Conservation (phyloP, 2,797 vertebrate species). For the Masticophis lateralis region DNA sequence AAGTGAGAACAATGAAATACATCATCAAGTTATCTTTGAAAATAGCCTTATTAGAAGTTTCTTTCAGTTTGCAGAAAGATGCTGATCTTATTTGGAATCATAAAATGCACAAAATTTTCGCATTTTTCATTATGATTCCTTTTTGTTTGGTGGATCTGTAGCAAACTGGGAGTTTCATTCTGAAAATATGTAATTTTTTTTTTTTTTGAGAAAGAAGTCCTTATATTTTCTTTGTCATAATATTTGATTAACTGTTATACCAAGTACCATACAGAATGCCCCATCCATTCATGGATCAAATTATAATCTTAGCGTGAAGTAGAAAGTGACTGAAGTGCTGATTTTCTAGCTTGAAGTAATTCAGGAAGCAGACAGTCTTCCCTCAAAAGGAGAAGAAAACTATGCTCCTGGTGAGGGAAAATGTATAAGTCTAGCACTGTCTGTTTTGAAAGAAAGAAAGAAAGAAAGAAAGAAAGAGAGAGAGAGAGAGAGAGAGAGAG, state of each 20-base stretch:
- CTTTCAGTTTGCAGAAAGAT: conserved; percentile 57
- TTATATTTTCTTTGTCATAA: conserved; percentile 3
- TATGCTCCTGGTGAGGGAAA: not conserved
- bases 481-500: no score
- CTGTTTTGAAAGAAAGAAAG: not conserved
- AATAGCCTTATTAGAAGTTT: conserved; percentile 55
- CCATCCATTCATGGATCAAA: not conserved
- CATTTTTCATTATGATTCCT: conserved; percentile 25
- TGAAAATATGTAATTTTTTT: not conserved
- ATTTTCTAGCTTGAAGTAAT: not conserved
- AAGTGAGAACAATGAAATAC: conserved; percentile 41
- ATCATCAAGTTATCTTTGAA: conserved; percentile 49
- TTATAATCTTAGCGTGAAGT: not conserved
- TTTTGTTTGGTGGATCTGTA: not conserved
- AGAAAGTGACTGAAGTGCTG: not conserved
- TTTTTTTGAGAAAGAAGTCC: not conserved
- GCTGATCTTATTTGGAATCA: conserved; percentile 47
- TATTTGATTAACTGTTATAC: not conserved
- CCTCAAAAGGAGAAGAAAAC: not conserved
- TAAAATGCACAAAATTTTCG: not conserved
- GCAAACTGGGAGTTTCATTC: conserved; percentile 40
- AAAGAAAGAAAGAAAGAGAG: not conserved
- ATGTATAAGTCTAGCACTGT: not conserved
- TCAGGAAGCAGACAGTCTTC: not conserved
- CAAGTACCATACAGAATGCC: not conserved